Evolutionary conservation across 64 coral and sea anemone species (phyloP).

Genomic region (Orbicella faveolata): DNA sequence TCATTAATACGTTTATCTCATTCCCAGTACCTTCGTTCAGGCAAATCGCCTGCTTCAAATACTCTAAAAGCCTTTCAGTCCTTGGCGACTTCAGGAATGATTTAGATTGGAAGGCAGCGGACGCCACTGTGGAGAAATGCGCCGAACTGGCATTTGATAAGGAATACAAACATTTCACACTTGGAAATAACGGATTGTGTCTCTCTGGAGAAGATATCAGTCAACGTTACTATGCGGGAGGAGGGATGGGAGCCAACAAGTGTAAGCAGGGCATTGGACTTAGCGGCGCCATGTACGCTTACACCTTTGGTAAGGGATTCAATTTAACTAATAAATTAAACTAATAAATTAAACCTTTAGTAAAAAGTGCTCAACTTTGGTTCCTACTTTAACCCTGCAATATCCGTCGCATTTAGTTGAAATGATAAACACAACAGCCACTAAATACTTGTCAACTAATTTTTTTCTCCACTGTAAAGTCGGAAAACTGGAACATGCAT

Average conservation of each 20-base stretch:
- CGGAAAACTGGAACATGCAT: no score
- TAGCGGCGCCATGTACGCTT: not conserved
- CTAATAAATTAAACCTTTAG: not conserved
- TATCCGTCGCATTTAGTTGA: no score
- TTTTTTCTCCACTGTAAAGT: no score
- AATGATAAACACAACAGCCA: no score
- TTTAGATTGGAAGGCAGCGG: not conserved
- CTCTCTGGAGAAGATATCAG: not conserved
- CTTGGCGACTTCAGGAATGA: not conserved
- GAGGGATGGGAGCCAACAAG: not conserved
- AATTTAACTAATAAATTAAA: not conserved
- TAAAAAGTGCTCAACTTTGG: not conserved
- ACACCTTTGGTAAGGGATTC: not conserved
- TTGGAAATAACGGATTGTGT: constrained; percentile 33
- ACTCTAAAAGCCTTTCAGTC: not conserved
- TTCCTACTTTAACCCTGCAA: no score
- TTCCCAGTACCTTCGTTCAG: not conserved
- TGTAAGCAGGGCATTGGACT: not conserved
- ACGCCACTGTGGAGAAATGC: not conserved
- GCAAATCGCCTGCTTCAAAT: not conserved
- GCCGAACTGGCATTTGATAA: not conserved
- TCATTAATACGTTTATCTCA: not conserved
- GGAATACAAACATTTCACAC: constrained; percentile 24
- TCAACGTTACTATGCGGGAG: not conserved
- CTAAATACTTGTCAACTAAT: no score